These are phyloP conservation scores for Notolabrus celidotus DNA, from an alignment of 2,797 vertebrate genomes.

Conservation along the genomic window DNA sequence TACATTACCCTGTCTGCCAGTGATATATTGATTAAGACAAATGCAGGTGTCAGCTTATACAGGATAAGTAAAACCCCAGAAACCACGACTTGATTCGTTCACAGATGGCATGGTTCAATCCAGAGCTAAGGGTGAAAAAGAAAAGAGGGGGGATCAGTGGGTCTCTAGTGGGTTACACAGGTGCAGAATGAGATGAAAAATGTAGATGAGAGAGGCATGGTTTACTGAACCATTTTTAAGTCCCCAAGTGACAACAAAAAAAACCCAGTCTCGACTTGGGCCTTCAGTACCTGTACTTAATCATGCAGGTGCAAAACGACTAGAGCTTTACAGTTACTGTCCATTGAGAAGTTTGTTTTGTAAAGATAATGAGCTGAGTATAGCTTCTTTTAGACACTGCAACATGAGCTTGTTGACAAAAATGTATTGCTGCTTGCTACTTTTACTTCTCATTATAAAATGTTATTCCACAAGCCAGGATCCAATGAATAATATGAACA, in stretches of 20 bases:
- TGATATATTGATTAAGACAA: constrained; percentile 55
- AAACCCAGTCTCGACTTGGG: constrained; percentile 31
- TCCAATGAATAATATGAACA: constrained; percentile 6
- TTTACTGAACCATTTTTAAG: constrained; percentile 68
- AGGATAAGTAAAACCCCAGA: constrained; percentile 33
- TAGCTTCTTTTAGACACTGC: constrained; percentile 19
- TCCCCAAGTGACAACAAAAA: constrained; percentile 62
- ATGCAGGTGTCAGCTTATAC: constrained; percentile 32
- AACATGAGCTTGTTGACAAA: constrained; percentile 29
- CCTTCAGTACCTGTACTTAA: constrained; percentile 51
- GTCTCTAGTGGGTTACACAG: constrained; percentile 71
- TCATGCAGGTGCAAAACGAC: constrained; percentile 68
- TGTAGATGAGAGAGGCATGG: constrained; percentile 69
- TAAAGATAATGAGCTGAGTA: constrained; percentile 34
- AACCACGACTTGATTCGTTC: constrained; percentile 47
- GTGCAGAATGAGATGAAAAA: constrained; percentile 75
- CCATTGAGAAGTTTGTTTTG: constrained; percentile 32
- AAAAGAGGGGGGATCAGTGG: constrained; percentile 38
- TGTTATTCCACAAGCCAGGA: constrained; percentile 25
- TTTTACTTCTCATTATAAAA: constrained; percentile 5
- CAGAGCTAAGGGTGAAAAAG: constrained; percentile 51
- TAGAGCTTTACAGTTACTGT: constrained; percentile 27
- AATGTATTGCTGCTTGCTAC: not conserved
- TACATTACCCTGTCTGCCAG: constrained; percentile 20
- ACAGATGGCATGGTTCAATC: constrained; percentile 52